Conservation (phyloP, 2,113 vertebrate species). For the Perca schrenkii region DNA sequence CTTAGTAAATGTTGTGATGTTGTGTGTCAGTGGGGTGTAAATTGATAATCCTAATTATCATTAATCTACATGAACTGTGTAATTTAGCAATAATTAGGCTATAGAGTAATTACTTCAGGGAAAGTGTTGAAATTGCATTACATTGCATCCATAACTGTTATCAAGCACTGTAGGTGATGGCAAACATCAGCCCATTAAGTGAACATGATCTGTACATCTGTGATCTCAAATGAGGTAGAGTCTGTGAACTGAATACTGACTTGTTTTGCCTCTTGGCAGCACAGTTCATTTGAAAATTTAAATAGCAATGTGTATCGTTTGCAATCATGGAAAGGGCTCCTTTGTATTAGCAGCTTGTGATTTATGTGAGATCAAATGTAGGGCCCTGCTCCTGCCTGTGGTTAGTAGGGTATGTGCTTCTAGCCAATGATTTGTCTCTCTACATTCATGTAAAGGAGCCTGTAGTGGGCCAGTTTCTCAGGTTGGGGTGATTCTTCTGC, state of each 20-base stretch:
- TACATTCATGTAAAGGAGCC: slow-evolving; percentile 46
- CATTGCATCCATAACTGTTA: not conserved
- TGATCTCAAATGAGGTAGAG: slow-evolving; percentile 30
- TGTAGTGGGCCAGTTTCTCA: slow-evolving; percentile 43
- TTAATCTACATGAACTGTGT: not conserved
- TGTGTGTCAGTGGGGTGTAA: not conserved
- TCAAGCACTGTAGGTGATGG: not conserved
- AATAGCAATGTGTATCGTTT: slow-evolving; percentile 44
- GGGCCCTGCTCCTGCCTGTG: slow-evolving; percentile 36
- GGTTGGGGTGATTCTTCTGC: slow-evolving; percentile 49
- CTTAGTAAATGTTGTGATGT: not conserved
- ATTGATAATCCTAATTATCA: slow-evolving; percentile 4
- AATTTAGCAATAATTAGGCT: not conserved
- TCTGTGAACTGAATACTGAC: slow-evolving; percentile 2
- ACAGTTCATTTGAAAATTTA: slow-evolving; percentile 43
- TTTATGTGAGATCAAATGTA: slow-evolving; percentile 54
- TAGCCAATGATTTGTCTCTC: slow-evolving; percentile 44
- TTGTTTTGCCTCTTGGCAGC: slow-evolving; percentile 30
- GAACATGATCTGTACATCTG: slow-evolving; percentile 39
- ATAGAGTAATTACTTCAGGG: not conserved
- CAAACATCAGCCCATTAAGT: slow-evolving; percentile 7
- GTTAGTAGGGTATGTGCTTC: slow-evolving; percentile 37
- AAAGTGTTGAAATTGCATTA: not conserved
- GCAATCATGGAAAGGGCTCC: slow-evolving; percentile 20
- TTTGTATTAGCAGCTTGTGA: slow-evolving; percentile 49